Conservation (phyloP, 1,140 invertebrate genomes). For the Helicorthomorpha holstii region DNA sequence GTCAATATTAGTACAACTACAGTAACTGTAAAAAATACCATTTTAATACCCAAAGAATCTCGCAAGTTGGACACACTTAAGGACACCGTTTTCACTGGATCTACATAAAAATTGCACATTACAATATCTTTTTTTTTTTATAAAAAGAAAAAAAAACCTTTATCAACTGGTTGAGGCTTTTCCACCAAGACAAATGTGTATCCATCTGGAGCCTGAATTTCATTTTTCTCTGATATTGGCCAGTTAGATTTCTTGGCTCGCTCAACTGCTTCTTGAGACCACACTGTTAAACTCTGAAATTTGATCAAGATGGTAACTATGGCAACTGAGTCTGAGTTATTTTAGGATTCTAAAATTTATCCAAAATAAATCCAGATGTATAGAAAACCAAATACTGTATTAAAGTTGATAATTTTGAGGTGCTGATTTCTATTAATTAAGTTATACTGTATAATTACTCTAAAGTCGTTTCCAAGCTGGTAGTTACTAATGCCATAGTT, state of each 20-base stretch:
- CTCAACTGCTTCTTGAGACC: conserved; percentile 53
- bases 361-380: too few species aligned
- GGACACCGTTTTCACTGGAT: conserved; percentile 66
- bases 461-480: conserved; percentile 75
- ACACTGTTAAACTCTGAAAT: conserved; percentile 48
- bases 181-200: conserved; percentile 70
- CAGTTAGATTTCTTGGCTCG: conserved; percentile 47
- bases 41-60: conserved; percentile 37
- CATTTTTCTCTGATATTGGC: conserved; percentile 42
- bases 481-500: conserved; percentile 87
- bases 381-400: too few species aligned
- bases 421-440: too few species aligned
- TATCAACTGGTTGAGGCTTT: conserved; percentile 40
- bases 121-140: conserved; percentile 1
- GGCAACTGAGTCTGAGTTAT: too few species aligned
- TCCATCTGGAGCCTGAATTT: conserved; percentile 68
- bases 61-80: conserved; percentile 59
- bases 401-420: too few species aligned
- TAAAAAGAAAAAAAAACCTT: conserved; percentile 41
- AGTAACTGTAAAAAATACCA: neutral
- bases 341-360: too few species aligned
- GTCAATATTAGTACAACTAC: conserved; percentile 57
- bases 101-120: conserved; percentile 26
- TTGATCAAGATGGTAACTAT: neutral
- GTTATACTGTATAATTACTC: too few species aligned